Base-by-base conservation (phyloP, 1,140 invertebrate species). In the Ectropis grisescens region DNA sequence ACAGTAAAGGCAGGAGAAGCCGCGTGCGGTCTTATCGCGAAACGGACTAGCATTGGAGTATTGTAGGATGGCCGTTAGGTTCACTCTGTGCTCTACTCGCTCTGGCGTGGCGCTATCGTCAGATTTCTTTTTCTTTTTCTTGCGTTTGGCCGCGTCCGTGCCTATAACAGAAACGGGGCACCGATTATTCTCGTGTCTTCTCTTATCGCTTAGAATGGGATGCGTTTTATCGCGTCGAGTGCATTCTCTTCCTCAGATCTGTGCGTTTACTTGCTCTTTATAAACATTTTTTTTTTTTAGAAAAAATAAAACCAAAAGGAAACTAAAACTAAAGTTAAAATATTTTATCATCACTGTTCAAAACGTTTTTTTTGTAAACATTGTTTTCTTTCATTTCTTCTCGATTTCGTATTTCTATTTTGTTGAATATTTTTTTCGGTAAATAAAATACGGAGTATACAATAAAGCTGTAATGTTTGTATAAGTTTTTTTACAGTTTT, bases 81-180 rank as follows among this genome's bases (percentile, higher is more conserved):
- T 81, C 33, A 81, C 71, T 32, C 72, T 76, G 58, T 81, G 76
- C 49, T 78, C 70, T 29, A 67, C 59, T 16, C 76, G 60, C 46
- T 81, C 72, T 9, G 76, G 76, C 2, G 76, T 81, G 3, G 76
- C 76, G 58, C 69, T 78, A 30, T 56, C 55, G 35, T 64, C 58
- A 6, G 53, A 47, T 62, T 61, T 74, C 54, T 67, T 66, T 71
- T 64, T 71, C 60, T 51, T 61, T 62, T 58, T 74, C 48, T 54
- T 75, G 48, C 59, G 50, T 51, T 75, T 75, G 46, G 64, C 50
- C 47, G 47, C 46, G 42, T 42, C 67, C 54, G 62, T 65, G 60
- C 69, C 76, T 81, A 81, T 59, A 81, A 81, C 70, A 76, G 58
- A 78, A 78, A 69, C 60, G 67, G 65, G 50, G 71, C 66, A 67